Percentiles rank a stretch among this genome's conserved stretches.
Evolutionary conservation across 2,888 invertebrate species (phyloP).

Genomic region (Belgica antarctica): DNA sequence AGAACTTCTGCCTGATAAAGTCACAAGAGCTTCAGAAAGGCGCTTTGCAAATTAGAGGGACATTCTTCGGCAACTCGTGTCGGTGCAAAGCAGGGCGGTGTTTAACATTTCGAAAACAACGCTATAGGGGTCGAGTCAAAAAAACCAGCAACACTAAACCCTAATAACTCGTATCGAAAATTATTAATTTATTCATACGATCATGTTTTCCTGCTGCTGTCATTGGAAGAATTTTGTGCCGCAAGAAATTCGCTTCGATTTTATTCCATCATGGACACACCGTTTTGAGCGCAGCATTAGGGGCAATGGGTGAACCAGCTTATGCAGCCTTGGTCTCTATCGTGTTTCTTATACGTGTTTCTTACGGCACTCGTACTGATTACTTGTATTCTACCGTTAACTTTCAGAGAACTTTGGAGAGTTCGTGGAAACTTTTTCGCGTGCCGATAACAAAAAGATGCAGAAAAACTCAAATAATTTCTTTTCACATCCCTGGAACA

Average conservation of each 20-base stretch:
- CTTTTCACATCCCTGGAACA: no score
- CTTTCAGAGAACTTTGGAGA: no score
- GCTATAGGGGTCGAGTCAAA: constrained; percentile 12
- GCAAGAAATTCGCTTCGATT: constrained; percentile 29
- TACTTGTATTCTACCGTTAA: neutral
- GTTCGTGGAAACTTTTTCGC: no score
- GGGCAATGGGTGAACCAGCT: neutral
- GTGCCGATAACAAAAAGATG: no score
- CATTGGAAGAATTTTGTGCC: constrained; percentile 40
- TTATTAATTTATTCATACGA: constrained; percentile 37
- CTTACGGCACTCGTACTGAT: constrained; percentile 3
- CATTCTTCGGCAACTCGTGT: neutral
- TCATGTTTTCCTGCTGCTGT: constrained; percentile 33
- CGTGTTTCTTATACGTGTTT: constrained; percentile 43
- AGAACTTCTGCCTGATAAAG: constrained; percentile 40
- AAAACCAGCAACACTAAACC: neutral
- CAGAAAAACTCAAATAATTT: no score
- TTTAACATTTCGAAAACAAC: neutral
- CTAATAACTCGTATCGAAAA: constrained; percentile 6
- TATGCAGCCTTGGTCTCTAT: constrained; percentile 22
- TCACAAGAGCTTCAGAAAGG: constrained; percentile 29
- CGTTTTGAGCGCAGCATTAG: neutral
- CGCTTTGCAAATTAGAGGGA: constrained; percentile 25
- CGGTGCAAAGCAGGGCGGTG: neutral
- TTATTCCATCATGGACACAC: no score